Base-by-base conservation (phyloP, 2,888 invertebrate genomes). In the Boloria euphrosyne region DNA sequence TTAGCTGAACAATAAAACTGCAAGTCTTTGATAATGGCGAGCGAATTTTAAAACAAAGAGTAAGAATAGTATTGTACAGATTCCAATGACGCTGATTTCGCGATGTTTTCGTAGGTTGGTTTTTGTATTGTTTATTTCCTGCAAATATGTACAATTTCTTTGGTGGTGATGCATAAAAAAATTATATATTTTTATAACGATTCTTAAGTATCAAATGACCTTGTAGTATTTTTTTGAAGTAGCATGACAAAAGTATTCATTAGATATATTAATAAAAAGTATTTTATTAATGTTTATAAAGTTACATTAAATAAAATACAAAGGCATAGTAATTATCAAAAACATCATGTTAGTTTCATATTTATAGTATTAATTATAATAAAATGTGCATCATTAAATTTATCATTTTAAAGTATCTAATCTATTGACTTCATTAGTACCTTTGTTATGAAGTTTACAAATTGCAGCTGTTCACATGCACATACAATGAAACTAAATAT, bases 401-500 rank as follows among this genome's bases (percentile, higher is more conserved):
- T 5, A 31, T 4, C 0, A 22, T 31, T 31, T 6, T 31, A 1
- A 31, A 6, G 31, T 31, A 31, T 6, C 0, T 31, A 5, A 31
- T 31, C 5, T 31, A 31, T 27, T 1, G 3, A 27, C 27, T 27
- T 27, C 3, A 31, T 50, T 46, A 27, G 54, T 17, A 60, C 77
- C 74, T 75, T 76, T 77, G 78, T 78, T 78, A 76, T 75, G 74
- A 53, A 66, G 66, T 71, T 68, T 65, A 22, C 61, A 68, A 71
- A 70, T 69, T 71, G 67, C 78, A 79, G 80, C 78, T 81, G 81
- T 82, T 83, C 82, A 80, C 81, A 80, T 80, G 83, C 82, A 80
- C 85, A 81, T 84, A 89, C 89, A 90, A 89, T 89, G 86, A 82
- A 80, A 83, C 89, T 90, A 91, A 90, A 86, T 89, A 89, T 90